These are phyloP conservation scores for Drepana falcataria DNA, from an alignment of 2,888 invertebrate species.

Conservation along the genomic window DNA sequence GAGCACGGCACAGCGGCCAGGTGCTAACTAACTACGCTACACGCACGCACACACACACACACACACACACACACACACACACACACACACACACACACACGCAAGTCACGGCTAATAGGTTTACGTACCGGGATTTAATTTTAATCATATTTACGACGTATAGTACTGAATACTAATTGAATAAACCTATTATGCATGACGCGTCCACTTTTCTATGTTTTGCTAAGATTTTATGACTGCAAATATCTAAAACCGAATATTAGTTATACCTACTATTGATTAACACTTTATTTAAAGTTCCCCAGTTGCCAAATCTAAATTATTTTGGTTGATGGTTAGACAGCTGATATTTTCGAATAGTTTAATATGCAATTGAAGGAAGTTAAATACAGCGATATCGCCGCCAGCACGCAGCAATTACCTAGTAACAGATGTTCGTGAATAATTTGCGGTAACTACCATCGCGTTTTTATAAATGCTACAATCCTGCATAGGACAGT, in stretches of 20 bases:
- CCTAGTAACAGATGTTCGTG: neutral
- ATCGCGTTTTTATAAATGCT: neutral
- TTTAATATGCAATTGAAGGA: neutral
- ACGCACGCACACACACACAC: constrained; percentile 10
- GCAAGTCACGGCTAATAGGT: constrained; percentile 9
- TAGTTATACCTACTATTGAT: no score
- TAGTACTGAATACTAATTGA: constrained; percentile 3
- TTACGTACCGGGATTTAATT: neutral
- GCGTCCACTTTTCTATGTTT: neutral
- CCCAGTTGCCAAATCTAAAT: no score
- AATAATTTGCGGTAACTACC: neutral
- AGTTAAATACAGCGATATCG: neutral
- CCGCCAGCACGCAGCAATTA: neutral
- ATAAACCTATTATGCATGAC: neutral
- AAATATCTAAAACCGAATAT: no score
- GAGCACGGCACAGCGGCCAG: constrained; percentile 44
- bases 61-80: constrained; percentile 13
- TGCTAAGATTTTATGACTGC: neutral
- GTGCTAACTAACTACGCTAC: constrained; percentile 13
- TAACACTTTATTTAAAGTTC: no score
- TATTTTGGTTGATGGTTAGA: no score
- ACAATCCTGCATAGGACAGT: neutral
- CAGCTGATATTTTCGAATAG: no score
- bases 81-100: constrained; percentile 7
- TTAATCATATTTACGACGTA: neutral